phyloP scores from a whole-genome alignment of 2,797 vertebrate species.

The Lutjanus campechanus region DNA sequence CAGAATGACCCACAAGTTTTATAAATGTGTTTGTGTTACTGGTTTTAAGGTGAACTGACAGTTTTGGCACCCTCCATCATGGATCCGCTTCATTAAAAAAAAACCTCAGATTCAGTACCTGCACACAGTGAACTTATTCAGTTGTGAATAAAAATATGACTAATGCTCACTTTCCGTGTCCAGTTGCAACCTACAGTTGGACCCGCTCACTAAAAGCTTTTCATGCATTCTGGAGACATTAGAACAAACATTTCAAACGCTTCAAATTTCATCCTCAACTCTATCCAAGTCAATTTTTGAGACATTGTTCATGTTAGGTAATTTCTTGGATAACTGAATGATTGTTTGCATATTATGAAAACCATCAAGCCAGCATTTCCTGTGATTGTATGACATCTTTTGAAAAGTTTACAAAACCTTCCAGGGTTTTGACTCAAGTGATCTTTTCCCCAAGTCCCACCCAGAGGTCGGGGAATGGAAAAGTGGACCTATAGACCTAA shows the following conservation, averaged over 20 bases:
- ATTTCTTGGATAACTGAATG: not conserved
- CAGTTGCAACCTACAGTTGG: not conserved
- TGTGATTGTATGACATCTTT: not conserved
- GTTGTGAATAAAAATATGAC: not conserved
- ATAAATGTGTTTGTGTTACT: not conserved
- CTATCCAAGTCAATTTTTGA: not conserved
- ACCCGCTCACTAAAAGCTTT: not conserved
- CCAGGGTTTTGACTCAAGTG: not conserved
- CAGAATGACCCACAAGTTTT: not conserved
- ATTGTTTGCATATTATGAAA: slow-evolving; percentile 1
- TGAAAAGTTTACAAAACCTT: slow-evolving; percentile 1
- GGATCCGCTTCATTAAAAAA: not conserved
- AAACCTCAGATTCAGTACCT: not conserved
- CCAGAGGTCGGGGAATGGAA: no score
- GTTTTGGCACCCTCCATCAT: not conserved
- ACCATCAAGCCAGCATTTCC: not conserved
- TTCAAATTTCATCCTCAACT: not conserved
- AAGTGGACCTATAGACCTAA: not conserved
- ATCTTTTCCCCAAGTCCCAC: not conserved
- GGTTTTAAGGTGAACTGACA: not conserved
- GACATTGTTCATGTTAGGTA: not conserved
- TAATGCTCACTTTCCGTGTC: not conserved
- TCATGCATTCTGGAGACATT: not conserved
- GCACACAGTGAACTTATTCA: not conserved
- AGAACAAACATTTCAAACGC: not conserved